Conservation (phyloP, 2,113 vertebrate species). For the Peucedramus taeniatus region DNA sequence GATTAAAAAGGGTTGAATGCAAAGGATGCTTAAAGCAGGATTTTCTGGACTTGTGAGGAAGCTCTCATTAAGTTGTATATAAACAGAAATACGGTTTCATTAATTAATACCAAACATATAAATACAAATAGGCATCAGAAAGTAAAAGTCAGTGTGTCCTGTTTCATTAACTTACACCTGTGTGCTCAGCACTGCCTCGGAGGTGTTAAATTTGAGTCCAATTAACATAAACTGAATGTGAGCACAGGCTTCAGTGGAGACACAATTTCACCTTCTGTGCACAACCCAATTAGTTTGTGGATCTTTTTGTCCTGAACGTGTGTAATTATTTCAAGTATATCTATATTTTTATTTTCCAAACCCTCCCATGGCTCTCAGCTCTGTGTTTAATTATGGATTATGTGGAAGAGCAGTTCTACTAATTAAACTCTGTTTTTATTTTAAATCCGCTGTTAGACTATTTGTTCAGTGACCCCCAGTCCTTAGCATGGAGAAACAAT, state of each 20-base stretch:
- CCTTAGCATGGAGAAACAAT: neutral
- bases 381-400: constrained; percentile 35
- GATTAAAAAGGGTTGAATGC: neutral
- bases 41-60: neutral
- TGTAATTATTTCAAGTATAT: constrained; percentile 34
- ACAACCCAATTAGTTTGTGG: neutral
- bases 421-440: constrained; percentile 29
- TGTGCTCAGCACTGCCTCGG: neutral
- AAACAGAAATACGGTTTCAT: neutral
- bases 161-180: neutral
- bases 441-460: neutral
- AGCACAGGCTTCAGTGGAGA: neutral
- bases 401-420: constrained; percentile 4
- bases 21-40: neutral
- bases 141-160: neutral
- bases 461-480: neutral
- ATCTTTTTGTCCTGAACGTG: neutral
- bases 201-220: neutral
- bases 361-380: neutral
- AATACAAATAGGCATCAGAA: neutral
- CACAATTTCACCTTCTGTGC: neutral
- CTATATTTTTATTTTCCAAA: constrained; percentile 37
- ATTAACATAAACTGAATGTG: constrained; percentile 39
- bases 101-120: neutral
- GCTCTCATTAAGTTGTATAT: neutral